phyloP scores from a whole-genome alignment of 2,888 invertebrate genomes.

The Pollenia angustigena region DNA sequence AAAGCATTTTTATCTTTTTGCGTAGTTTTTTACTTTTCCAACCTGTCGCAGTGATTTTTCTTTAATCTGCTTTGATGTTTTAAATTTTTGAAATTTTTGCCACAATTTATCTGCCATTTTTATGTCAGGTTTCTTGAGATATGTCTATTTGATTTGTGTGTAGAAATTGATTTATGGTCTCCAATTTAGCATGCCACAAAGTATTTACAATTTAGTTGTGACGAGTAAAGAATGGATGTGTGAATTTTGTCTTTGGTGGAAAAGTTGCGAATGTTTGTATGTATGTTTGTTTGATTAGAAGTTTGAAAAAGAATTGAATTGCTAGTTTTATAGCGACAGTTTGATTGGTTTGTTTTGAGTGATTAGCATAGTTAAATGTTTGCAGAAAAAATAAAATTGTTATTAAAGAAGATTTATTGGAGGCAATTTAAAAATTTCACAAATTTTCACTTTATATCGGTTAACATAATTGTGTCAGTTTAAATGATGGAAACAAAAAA shows the following conservation, averaged over 20 bases:
- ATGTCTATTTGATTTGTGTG: constrained; percentile 68
- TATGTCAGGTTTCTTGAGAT: constrained; percentile 59
- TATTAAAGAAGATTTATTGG: constrained; percentile 41
- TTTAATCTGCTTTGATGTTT: constrained; percentile 63
- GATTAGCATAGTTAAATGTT: constrained; percentile 59
- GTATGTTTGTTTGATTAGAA: background rate
- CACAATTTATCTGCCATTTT: constrained; percentile 72
- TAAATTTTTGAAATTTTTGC: constrained; percentile 67
- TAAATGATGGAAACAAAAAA: background rate
- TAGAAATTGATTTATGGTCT: constrained; percentile 71
- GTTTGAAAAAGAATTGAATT: constrained; percentile 47
- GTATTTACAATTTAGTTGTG: constrained; percentile 58
- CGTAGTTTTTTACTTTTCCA: constrained; percentile 13
- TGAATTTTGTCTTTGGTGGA: constrained; percentile 46
- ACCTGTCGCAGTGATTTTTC: constrained; percentile 52
- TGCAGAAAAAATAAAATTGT: constrained; percentile 24
- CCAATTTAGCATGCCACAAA: constrained; percentile 72
- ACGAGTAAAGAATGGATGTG: background rate
- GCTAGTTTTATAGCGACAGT: constrained; percentile 53
- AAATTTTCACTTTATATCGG: background rate
- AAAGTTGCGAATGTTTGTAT: background rate
- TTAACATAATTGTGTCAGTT: constrained; percentile 43
- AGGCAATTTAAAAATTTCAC: constrained; percentile 18
- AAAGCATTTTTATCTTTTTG: background rate
- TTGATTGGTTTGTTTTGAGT: constrained; percentile 58